These are phyloP conservation scores for Brachyhypopomus gauderio DNA, from an alignment of 2,113 vertebrate species.

Conservation along the genomic window DNA sequence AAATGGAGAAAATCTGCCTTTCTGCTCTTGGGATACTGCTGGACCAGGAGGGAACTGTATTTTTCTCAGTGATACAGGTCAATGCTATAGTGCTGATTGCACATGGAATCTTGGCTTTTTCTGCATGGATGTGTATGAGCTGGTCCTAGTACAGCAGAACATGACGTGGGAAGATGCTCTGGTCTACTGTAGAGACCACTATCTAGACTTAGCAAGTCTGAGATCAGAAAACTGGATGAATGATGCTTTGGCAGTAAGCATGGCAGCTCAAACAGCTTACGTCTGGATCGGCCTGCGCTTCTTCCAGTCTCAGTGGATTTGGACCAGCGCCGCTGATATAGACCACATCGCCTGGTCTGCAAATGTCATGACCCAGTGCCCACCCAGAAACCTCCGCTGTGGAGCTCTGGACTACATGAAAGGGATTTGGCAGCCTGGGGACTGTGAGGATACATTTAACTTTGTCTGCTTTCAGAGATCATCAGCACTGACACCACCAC, in stretches of 20 bases:
- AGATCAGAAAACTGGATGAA: slow-evolving; percentile 20
- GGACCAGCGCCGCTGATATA: not conserved
- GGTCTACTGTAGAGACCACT: slow-evolving; percentile 17
- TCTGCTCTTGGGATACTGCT: not conserved
- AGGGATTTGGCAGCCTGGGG: slow-evolving; percentile 9
- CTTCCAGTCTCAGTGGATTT: slow-evolving; percentile 11
- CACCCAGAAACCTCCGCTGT: slow-evolving; percentile 13
- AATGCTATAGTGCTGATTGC: not conserved
- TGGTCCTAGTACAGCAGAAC: slow-evolving; percentile 5
- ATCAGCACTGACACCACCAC: not conserved
- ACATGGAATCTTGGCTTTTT: slow-evolving; percentile 16
- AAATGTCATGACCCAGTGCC: not conserved
- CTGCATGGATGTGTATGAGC: slow-evolving; percentile 19
- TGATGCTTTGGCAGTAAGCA: not conserved
- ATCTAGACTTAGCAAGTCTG: slow-evolving; percentile 19
- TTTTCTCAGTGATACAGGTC: not conserved
- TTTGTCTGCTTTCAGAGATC: not conserved
- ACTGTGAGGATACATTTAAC: not conserved
- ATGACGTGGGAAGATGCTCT: slow-evolving; percentile 9
- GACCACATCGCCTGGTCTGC: not conserved
- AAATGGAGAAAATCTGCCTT: not conserved
- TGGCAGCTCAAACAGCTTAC: not conserved
- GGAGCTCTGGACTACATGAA: not conserved
- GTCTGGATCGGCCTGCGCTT: slow-evolving; percentile 27
- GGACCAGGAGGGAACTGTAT: not conserved